Conservation (phyloP, 1,140 invertebrate species). For the Sarcophaga peregrina region DNA sequence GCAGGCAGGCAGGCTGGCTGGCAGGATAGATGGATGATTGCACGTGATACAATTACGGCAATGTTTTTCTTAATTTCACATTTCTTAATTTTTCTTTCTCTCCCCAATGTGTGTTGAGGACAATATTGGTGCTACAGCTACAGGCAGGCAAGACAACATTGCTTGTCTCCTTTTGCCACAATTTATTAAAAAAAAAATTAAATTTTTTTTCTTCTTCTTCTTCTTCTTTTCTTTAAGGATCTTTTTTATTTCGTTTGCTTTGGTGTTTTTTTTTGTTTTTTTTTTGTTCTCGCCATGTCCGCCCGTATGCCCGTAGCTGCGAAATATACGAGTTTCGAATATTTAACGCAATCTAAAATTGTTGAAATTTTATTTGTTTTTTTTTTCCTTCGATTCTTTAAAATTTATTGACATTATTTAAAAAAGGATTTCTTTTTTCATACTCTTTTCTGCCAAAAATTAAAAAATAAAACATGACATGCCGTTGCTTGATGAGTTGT, state of each 20-base stretch:
- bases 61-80: slow-evolving; percentile 52
- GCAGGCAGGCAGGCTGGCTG: not conserved
- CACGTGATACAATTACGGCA: slow-evolving; percentile 65
- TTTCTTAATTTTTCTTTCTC: slow-evolving; percentile 43
- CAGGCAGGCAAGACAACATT: no score
- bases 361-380: slow-evolving; percentile 12
- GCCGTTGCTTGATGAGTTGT: not conserved
- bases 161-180: no score
- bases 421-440: no score
- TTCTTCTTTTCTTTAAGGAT: not conserved
- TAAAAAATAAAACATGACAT: no score
- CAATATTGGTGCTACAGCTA: not conserved
- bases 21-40: slow-evolving; percentile 40
- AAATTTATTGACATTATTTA: not conserved
- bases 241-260: not conserved
- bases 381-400: not conserved
- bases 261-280: slow-evolving; percentile 41
- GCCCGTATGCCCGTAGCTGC: slow-evolving; percentile 45
- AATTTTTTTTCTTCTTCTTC: not conserved
- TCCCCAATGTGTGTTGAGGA: not conserved
- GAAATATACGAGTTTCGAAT: slow-evolving; percentile 53
- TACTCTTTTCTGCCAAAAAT: no score
- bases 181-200: not conserved
- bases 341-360: slow-evolving; percentile 48
- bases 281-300: slow-evolving; percentile 35